These are phyloP conservation scores for Habropoda laboriosa DNA, from an alignment of 1,140 invertebrate genomes.

Conservation along the genomic window DNA sequence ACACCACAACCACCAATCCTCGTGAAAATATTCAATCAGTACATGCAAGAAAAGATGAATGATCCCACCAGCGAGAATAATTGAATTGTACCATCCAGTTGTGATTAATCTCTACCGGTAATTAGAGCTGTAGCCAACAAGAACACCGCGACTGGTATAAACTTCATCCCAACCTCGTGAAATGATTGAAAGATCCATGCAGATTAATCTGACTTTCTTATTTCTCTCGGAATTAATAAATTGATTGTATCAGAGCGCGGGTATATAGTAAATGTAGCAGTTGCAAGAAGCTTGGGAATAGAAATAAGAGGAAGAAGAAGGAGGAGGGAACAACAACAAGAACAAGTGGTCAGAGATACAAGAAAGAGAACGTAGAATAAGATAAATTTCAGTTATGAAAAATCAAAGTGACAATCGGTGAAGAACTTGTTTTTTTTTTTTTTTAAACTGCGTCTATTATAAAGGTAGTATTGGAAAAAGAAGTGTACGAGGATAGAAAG, in stretches of 20 bases:
- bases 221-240: not conserved
- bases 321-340: too few species aligned
- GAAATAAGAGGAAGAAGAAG: not conserved
- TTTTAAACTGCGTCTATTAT: too few species aligned
- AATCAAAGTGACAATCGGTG: too few species aligned
- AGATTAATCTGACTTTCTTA: not conserved
- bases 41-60: not conserved
- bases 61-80: conserved; percentile 11
- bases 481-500: too few species aligned
- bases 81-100: not conserved
- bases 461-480: too few species aligned
- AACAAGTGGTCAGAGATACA: too few species aligned
- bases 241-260: not conserved
- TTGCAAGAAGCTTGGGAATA: not conserved
- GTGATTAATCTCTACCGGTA: not conserved
- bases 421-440: too few species aligned
- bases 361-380: too few species aligned
- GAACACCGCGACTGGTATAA: too few species aligned
- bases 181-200: not conserved
- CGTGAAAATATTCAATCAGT: conserved; percentile 5
- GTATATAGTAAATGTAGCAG: too few species aligned
- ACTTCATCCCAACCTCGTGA: too few species aligned
- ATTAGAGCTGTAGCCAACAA: not conserved
- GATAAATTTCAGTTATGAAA: too few species aligned
- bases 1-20: not conserved